A percentile compares a stretch with the other conserved stretches of the same genome.
Evolutionary conservation across 2,797 vertebrate genomes (phyloP).

Genomic region (Hyperoplus immaculatus): DNA sequence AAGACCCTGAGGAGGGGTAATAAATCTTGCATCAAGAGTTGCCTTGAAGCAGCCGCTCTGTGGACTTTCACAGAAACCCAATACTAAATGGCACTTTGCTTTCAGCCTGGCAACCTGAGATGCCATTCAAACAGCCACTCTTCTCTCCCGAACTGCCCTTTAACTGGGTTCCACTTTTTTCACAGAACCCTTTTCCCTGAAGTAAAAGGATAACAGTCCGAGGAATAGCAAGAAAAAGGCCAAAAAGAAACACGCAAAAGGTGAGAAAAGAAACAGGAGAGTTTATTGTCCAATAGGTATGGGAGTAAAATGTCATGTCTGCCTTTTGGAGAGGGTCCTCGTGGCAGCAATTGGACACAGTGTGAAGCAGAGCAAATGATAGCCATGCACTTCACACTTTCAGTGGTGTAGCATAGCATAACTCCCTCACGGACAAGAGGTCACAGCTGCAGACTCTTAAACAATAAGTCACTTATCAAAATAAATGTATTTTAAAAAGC

Average conservation of each 20-base stretch:
- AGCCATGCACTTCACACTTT: conserved; percentile 1
- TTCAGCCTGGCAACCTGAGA: conserved; percentile 67
- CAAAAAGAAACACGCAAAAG: neutral
- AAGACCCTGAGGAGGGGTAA: conserved; percentile 12
- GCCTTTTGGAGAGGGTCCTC: neutral
- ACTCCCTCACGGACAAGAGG: neutral
- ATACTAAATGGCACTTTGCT: conserved; percentile 72
- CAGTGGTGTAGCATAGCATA: neutral
- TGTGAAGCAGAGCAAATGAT: conserved; percentile 28
- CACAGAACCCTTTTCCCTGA: conserved; percentile 14
- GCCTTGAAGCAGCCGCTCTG: conserved; percentile 39
- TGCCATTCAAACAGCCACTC: conserved; percentile 59
- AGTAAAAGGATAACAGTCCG: neutral
- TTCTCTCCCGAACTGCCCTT: conserved; percentile 59
- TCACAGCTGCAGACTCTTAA: conserved; percentile 3
- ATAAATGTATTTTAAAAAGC: no score
- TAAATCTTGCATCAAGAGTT: conserved; percentile 46
- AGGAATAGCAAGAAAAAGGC: conserved; percentile 8
- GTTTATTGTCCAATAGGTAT: conserved; percentile 3
- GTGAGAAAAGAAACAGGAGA: neutral
- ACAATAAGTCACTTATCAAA: no score
- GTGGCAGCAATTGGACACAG: conserved; percentile 11
- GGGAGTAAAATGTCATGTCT: conserved; percentile 19
- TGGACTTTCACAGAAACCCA: conserved; percentile 73
- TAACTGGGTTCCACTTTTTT: conserved; percentile 38